Evolutionary conservation across 2,888 invertebrate species (phyloP).

Genomic region (Gryllus longicercus): DNA sequence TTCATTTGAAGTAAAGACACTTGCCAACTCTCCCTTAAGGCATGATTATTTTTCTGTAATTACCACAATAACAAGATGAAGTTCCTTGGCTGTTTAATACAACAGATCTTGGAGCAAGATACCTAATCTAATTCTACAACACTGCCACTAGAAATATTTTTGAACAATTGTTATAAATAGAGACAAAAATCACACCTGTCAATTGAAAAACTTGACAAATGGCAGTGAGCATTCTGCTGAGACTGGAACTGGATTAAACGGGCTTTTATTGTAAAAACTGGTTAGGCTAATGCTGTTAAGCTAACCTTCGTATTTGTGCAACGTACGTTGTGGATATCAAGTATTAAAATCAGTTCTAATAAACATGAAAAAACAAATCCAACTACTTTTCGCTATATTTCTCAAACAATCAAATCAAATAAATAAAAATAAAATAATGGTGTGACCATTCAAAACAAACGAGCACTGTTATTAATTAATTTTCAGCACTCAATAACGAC

Average conservation of each 20-base stretch:
- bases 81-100: not conserved
- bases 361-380: not conserved
- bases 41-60: slow-evolving; percentile 17
- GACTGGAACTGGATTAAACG: slow-evolving; percentile 4
- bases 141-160: slow-evolving; percentile 1
- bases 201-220: slow-evolving; percentile 2
- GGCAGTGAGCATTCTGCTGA: not conserved
- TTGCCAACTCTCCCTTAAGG: slow-evolving; percentile 1
- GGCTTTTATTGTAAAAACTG: not conserved
- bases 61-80: slow-evolving; percentile 17
- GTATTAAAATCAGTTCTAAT: too few species aligned
- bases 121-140: slow-evolving; percentile 1
- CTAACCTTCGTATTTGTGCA: too few species aligned
- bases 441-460: not conserved
- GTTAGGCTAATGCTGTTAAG: too few species aligned
- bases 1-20: not conserved
- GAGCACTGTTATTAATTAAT: not conserved
- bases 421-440: not conserved
- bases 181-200: slow-evolving; percentile 11
- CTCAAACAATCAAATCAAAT: not conserved
- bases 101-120: slow-evolving; percentile 10
- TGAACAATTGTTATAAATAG: slow-evolving; percentile 11
- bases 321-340: too few species aligned
- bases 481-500: not conserved
- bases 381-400: not conserved